Evolutionary conservation across 2,113 vertebrate genomes (phyloP).

Genomic region (Lamprotornis superbus): DNA sequence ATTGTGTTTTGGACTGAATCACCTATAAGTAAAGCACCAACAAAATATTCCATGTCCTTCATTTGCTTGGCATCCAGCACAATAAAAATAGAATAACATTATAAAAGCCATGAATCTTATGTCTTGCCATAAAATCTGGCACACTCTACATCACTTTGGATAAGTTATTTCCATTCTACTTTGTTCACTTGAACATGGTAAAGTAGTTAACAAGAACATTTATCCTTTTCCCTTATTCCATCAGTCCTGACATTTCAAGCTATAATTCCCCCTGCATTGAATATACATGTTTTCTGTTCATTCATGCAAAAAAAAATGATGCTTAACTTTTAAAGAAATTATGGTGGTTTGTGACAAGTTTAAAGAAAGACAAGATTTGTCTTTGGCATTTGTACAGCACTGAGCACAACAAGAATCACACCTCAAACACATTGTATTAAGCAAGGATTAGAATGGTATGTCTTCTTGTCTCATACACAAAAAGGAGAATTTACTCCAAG

Average conservation of each 20-base stretch:
- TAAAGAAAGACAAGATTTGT: neutral
- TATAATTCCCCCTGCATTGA: slow-evolving; percentile 16
- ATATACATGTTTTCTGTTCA: slow-evolving; percentile 36
- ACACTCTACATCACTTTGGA: slow-evolving; percentile 3
- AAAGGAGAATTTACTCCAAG: neutral
- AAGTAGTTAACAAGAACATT: slow-evolving; percentile 55
- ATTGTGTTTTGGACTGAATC: neutral
- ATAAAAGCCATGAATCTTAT: neutral
- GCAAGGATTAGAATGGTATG: neutral
- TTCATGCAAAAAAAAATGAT: neutral
- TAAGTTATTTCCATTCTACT: slow-evolving; percentile 45
- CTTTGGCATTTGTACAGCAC: neutral
- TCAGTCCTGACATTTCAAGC: slow-evolving; percentile 32
- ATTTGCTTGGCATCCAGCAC: neutral
- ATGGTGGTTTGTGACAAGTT: neutral
- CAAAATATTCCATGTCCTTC: neutral
- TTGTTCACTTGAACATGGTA: slow-evolving; percentile 40
- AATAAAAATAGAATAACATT: slow-evolving; percentile 27
- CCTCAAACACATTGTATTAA: neutral
- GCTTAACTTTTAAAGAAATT: slow-evolving; percentile 23
- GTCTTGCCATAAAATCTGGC: slow-evolving; percentile 27
- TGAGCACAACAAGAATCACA: neutral
- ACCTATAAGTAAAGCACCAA: neutral
- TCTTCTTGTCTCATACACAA: neutral
- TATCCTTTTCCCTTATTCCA: slow-evolving; percentile 41